Conservation (phyloP, 2,113 vertebrate species). For the Zosterops japonicus region DNA sequence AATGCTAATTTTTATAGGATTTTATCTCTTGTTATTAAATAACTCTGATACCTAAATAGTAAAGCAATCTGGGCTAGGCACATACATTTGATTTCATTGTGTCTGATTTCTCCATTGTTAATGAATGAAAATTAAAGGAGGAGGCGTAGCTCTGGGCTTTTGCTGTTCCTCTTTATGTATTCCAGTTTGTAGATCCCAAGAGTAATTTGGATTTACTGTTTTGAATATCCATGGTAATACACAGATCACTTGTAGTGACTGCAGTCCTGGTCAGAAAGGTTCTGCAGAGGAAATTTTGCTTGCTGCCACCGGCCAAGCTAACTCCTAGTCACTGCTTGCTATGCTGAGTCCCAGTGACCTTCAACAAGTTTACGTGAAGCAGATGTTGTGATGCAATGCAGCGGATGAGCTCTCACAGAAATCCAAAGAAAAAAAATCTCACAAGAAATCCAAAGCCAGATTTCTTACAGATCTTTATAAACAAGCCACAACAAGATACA, state of each 20-base stretch:
- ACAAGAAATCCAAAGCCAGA: neutral
- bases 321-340: neutral
- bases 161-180: neutral
- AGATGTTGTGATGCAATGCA: neutral
- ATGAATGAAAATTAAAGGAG: slow-evolving; percentile 3
- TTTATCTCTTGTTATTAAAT: neutral
- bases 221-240: neutral
- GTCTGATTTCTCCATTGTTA: neutral
- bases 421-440: no score
- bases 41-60: neutral
- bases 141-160: neutral
- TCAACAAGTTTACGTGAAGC: neutral
- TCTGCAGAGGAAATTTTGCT: neutral
- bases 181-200: neutral
- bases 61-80: neutral
- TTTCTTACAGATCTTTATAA: slow-evolving; percentile 10
- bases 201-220: neutral
- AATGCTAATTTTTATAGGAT: neutral
- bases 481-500: neutral
- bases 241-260: neutral
- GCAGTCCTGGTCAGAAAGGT: neutral
- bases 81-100: neutral
- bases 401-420: neutral
- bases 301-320: neutral
- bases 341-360: neutral